Base-by-base conservation (phyloP, 2,888 invertebrate species). In the Sphinx pinastri region DNA sequence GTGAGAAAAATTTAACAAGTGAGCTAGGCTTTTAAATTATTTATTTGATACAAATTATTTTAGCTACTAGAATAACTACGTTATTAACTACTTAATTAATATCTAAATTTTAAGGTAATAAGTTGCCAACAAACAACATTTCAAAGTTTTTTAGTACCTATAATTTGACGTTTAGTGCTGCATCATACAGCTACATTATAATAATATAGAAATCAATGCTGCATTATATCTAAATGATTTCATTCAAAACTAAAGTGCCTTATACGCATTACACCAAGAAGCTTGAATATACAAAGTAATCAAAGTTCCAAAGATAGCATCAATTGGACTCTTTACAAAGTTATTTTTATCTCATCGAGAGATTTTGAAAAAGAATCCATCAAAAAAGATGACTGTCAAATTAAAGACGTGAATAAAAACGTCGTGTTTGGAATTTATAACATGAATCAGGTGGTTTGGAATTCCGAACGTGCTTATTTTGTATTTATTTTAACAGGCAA, bases 331-430 rank as follows among this genome's bases (percentile, higher is more conserved):
- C 16, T 60, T 47, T 49, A 49, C 16, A 63, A 19, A 16, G 19
- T 19, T 49, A 47, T 12, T 63, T 45, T 47, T 47, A 47, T 49
- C 19, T 13, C 60, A 12, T 47, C 13, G 11, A 47, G 16, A 63
- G n/a, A 49, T 49, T 47, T 58, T 4, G 7, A 55, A 63, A 63
- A 63, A 47, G 11, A 49, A n/a, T 19, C 49, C 49, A 63, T 63
- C 63, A 63, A 63, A 47, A 47, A 63, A n/a, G 47, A 47, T 63
- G 60, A 63, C 60, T 63, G n/a, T 63, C 60, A 16, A 63, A 12
- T 63, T 47, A 10, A 38, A 60, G 47, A 45, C 2, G 47, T 10
- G 11, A 16, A 47, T 47, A 14, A 47, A 16, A 16, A 47, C 25
- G 31, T 31, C 31, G 31, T 10, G 0, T 38, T 6, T 58, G 5